Percentiles rank a stretch among this genome's conserved stretches.
Evolutionary conservation across 2,888 invertebrate genomes (phyloP).

Genomic region (Mesorhabditis belari): DNA sequence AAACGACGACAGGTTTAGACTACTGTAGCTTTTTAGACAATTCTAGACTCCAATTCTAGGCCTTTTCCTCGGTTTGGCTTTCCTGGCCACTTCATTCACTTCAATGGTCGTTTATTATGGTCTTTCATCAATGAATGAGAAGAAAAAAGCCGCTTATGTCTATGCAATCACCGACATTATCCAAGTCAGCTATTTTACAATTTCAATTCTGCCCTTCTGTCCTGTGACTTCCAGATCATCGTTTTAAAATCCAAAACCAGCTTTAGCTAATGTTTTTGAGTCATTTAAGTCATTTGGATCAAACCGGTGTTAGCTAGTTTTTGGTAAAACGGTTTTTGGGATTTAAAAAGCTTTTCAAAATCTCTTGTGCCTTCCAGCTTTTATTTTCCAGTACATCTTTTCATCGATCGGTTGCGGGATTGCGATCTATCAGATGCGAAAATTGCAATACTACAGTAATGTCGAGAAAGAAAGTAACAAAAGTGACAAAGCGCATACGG

Average conservation of each 20-base stretch:
- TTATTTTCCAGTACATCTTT: conserved; percentile 38
- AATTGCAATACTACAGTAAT: conserved; percentile 31
- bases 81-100: conserved; percentile 53
- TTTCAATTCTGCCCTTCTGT: neutral
- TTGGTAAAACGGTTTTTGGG: too few relatives aligned
- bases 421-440: conserved; percentile 45
- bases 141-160: conserved; percentile 37
- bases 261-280: neutral
- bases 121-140: conserved; percentile 32
- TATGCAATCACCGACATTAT: conserved; percentile 48
- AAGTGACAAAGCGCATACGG: neutral
- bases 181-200: conserved; percentile 20
- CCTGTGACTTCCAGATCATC: too few relatives aligned
- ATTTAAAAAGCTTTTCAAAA: neutral
- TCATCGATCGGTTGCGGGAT: conserved; percentile 38
- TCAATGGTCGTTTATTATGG: conserved; percentile 50
- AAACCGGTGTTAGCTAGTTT: too few relatives aligned
- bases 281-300: neutral
- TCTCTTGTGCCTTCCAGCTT: too few relatives aligned
- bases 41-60: conserved; percentile 25
- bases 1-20: conserved; percentile 54
- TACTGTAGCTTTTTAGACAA: conserved; percentile 7
- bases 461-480: neutral
- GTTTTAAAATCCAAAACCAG: neutral
- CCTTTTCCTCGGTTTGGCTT: conserved; percentile 55